A percentile compares a stretch with the other conserved stretches of the same genome.
These are phyloP conservation scores for Hypanus sabinus DNA, from an alignment of 2,113 vertebrate species.

Conservation along the genomic window DNA sequence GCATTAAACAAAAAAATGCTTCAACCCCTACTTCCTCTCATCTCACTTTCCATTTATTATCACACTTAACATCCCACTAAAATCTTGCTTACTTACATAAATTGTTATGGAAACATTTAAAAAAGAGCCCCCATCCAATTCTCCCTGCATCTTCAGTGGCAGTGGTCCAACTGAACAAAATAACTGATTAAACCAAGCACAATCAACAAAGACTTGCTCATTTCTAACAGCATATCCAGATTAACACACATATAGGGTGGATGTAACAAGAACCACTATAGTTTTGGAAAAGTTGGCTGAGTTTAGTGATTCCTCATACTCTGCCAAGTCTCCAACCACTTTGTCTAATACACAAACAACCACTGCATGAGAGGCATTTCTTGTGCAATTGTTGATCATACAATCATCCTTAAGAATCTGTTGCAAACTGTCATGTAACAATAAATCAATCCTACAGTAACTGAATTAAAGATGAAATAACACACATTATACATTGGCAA, in stretches of 20 bases:
- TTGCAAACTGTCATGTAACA: not conserved
- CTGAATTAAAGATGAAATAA: not conserved
- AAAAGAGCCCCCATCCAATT: not conserved
- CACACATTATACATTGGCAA: not conserved
- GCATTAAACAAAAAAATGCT: not conserved
- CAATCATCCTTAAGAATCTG: not conserved
- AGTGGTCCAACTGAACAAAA: constrained; percentile 6
- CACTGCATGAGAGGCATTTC: not conserved
- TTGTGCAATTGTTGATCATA: not conserved
- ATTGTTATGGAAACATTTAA: too few relatives aligned
- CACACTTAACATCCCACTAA: too few relatives aligned
- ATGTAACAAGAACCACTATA: not conserved
- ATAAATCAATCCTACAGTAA: not conserved
- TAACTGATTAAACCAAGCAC: not conserved
- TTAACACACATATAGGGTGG: not conserved
- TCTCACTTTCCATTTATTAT: not conserved
- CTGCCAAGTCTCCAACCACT: not conserved
- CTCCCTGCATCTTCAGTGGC: constrained; percentile 15
- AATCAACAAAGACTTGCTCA: constrained; percentile 20
- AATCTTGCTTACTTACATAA: too few relatives aligned
- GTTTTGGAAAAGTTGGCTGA: not conserved
- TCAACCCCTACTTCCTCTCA: not conserved
- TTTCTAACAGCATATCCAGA: not conserved
- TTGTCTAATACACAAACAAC: too few relatives aligned
- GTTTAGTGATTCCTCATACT: not conserved